Evolutionary conservation across 1,140 invertebrate species (phyloP), one percentile per base, ranked within the genome.

Genomic region (Bactericera cockerelli): DNA sequence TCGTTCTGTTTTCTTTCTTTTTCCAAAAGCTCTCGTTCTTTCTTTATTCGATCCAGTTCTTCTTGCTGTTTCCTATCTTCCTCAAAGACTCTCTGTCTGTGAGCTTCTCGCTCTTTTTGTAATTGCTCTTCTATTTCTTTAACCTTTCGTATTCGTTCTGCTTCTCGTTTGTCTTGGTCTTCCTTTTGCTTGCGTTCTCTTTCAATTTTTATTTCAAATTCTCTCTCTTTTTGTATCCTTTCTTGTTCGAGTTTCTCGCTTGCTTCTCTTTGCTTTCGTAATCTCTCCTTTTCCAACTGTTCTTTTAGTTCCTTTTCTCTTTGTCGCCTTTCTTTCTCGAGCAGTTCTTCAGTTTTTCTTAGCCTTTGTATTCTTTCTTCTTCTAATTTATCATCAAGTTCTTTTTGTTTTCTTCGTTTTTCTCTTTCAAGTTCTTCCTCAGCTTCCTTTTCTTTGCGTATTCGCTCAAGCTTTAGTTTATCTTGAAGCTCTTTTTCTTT

Each of bases 1-100:
- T 61, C 36, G 33, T 42, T 39, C 21, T 39, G 8, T 57, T 31
- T 38, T 26, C 24, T 33, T 61, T 58, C 59, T 21, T 38, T n/a
- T 33, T 58, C 26, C 56, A 14, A 28, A 22, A 11, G 16, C 31
- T 26, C 59, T 60, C 31, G 26, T 60, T 28, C 53, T 60, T 28
- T 28, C 56, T 26, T 31, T 60, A 19, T 31, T 56, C 26, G 19
- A 25, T 28, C 54, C 38, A 21, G 22, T 56, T 28, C 54, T 56
- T 28, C 53, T 61, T 26, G 22, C 24, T 26, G 26, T 61, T 42
- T 36, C 39, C 24, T 55, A 36, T 22, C 54, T 57, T 26, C 39
- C 26, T 14, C 58, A 21, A 3, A 19, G 55, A 1, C 36, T 59
- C n/a, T 54, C 1, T 56, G 13, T 26, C 26, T 31, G 28, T 6